Conservation (phyloP, 37 sponge, comb jelly and placozoan genomes). For the Beroe forskalii region DNA sequence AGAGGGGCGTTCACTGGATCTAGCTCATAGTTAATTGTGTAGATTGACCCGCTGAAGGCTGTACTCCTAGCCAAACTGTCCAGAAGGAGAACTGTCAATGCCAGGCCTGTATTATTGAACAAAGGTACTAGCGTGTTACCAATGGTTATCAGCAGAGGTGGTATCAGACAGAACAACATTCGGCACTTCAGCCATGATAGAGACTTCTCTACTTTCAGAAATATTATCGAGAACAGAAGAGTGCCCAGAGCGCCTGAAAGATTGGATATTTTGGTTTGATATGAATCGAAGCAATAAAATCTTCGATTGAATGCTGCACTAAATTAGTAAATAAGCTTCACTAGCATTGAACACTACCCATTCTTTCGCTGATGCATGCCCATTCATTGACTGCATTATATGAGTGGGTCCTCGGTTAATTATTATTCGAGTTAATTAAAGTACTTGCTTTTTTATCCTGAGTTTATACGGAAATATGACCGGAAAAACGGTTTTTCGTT, state of each 20-base stretch:
- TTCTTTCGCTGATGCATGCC: too few species aligned
- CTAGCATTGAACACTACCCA: too few species aligned
- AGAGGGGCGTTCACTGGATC: conserved; percentile 13
- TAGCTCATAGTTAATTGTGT: conserved; percentile 7
- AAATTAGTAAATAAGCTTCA: too few species aligned
- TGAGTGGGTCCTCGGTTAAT: too few species aligned
- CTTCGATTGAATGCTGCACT: too few species aligned
- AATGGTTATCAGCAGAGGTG: background rate
- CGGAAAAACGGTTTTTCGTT: too few species aligned
- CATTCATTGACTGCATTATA: too few species aligned
- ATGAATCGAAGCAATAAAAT: too few species aligned
- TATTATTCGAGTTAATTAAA: too few species aligned
- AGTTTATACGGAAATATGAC: too few species aligned
- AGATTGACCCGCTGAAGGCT: conserved; percentile 1
- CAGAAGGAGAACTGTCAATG: background rate
- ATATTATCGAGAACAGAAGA: background rate
- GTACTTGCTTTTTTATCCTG: too few species aligned
- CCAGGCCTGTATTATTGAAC: background rate
- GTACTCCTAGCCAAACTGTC: background rate
- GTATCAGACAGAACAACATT: background rate
- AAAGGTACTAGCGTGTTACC: background rate
- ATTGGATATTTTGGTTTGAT: background rate
- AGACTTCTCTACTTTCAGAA: background rate
- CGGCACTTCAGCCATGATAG: background rate
- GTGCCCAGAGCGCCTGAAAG: background rate